Evolutionary conservation across 2,113 vertebrate genomes (phyloP).

Genomic region (Psilopogon haemacephalus): DNA sequence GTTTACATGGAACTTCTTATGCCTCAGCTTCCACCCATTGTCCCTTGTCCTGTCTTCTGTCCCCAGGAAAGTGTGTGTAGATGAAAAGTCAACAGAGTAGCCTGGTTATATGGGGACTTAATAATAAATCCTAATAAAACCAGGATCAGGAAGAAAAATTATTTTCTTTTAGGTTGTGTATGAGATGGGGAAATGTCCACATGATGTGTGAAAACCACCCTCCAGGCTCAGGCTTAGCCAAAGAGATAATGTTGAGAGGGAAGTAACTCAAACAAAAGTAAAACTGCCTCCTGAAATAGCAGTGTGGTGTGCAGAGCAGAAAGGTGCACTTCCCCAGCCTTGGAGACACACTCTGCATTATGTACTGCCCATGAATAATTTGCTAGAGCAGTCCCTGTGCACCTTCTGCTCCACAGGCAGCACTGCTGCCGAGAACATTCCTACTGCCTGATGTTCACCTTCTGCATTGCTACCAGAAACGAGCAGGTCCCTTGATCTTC

Average conservation of each 20-base stretch:
- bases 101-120: neutral
- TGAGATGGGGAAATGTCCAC: neutral
- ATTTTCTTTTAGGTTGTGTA: neutral
- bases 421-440: neutral
- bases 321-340: neutral
- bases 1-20: too few species aligned
- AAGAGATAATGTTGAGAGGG: neutral
- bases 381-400: neutral
- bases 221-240: neutral
- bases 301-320: neutral
- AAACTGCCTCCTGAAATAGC: neutral
- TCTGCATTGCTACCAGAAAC: neutral
- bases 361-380: constrained; percentile 59
- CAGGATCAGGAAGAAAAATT: neutral
- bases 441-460: neutral
- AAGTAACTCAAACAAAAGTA: neutral
- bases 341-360: constrained; percentile 43
- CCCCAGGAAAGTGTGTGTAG: neutral
- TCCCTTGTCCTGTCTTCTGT: too few species aligned
- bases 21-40: too few species aligned
- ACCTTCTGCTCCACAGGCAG: neutral
- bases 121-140: neutral
- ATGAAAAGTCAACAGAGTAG: neutral
- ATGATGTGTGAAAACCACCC: neutral
- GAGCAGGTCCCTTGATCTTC: neutral